Evolutionary conservation across 1,140 invertebrate species (phyloP).

Genomic region (Scaptomyza graminum): DNA sequence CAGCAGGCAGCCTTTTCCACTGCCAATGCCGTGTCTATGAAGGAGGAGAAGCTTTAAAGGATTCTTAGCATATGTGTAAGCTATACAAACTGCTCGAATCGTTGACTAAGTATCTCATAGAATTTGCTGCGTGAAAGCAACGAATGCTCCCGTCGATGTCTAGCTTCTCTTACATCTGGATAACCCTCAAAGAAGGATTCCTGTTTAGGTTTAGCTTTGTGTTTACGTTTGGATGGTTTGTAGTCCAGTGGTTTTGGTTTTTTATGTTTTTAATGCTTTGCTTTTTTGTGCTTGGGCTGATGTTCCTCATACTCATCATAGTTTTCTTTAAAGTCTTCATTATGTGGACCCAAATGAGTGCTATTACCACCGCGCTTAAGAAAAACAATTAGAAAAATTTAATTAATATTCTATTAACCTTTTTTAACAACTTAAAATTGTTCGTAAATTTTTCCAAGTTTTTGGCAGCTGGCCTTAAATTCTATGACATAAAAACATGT

Average conservation of each 20-base stretch:
- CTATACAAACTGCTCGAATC: constrained; percentile 62
- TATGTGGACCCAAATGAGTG: constrained; percentile 20
- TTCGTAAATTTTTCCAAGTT: constrained; percentile 47
- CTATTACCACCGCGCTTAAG: constrained; percentile 29
- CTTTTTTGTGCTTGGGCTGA: constrained; percentile 15
- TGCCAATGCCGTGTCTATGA: constrained; percentile 62
- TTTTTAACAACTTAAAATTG: constrained; percentile 47
- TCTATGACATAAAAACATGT: constrained; percentile 89
- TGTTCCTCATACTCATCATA: constrained; percentile 47
- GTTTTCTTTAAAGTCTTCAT: constrained; percentile 43
- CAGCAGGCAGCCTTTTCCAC: constrained; percentile 61
- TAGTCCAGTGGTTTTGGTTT: constrained; percentile 47
- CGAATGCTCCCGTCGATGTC: constrained; percentile 27
- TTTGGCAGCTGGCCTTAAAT: constrained; percentile 87
- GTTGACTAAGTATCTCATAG: constrained; percentile 59
- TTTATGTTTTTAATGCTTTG: constrained; percentile 26
- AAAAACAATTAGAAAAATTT: constrained; percentile 2
- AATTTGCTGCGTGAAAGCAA: constrained; percentile 63
- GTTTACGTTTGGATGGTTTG: constrained; percentile 42
- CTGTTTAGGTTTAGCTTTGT: constrained; percentile 36
- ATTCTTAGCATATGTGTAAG: neutral
- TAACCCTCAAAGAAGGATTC: constrained; percentile 56
- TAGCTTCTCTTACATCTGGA: constrained; percentile 31
- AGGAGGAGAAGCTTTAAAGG: neutral
- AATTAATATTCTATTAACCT: neutral